Base-by-base conservation (phyloP, 1,140 invertebrate species). In the Papilio polyxenes region DNA sequence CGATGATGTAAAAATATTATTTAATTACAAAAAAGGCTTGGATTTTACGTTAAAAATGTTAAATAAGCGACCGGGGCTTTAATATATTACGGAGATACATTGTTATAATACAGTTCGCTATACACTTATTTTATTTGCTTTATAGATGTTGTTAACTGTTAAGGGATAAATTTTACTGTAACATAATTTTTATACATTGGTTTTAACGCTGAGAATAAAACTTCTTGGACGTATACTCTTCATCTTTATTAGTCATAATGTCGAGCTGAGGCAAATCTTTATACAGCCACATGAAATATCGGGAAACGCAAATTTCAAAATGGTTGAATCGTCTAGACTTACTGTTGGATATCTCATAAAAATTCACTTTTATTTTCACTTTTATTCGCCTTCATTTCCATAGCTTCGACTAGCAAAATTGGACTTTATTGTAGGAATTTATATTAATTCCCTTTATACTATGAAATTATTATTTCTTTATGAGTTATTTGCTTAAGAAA, bases 251-350 rank as follows among this genome's bases (percentile, higher is more conserved):
- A 75, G 74, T 44, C 37, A 48, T 75, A 44, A 75, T 75, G 3
- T 75, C 74, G 44, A 8, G 6, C 40, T 48, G 15, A 48, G 74
- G 7, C 40, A 13, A 5, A 17, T 49, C 74, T 75, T 40, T 75
- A 75, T 59, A 17, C 17, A 75, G 10, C 3, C 17, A 75, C 37
- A 15, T 17, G 74, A n/a, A 37, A 20, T 20, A 40, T 75, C 17
- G 74, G 65, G 3, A 75, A 49, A 75, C 72, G 72, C 15, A 75
- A 75, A 49, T 75, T 75, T 75, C 74, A 75, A 75, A 75, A 75
- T 75, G 74, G 74, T 48, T n/a, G 40, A 44, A 75, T 75, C 74
- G 74, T 75, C 40, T 75, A 75, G 40, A 75, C 74, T 72, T 49
- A 44, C 40, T 37, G 44, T n/a, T 75, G n/a, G 44, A 44, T 75